These are phyloP conservation scores for Corythornis vintsioides DNA, from an alignment of 2,113 vertebrate genomes.

Conservation along the genomic window DNA sequence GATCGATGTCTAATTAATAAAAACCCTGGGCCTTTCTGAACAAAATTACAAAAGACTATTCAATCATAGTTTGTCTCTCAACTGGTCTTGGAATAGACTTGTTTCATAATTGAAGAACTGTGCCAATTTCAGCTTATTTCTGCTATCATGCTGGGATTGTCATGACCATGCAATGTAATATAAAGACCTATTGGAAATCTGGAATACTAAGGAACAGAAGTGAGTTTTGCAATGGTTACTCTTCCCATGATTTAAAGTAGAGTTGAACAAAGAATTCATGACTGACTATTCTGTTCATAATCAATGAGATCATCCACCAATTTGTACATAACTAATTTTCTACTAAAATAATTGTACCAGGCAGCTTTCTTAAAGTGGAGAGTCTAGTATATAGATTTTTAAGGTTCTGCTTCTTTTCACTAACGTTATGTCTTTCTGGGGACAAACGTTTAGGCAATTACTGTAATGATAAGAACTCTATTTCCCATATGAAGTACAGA, in stretches of 20 bases:
- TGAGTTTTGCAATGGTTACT: slow-evolving; percentile 32
- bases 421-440: slow-evolving; percentile 12
- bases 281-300: slow-evolving; percentile 60
- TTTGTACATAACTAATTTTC: slow-evolving; percentile 45
- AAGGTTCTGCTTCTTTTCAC: slow-evolving; percentile 70
- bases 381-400: background rate
- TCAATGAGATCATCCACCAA: slow-evolving; percentile 34
- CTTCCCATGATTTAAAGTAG: slow-evolving; percentile 47
- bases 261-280: slow-evolving; percentile 44
- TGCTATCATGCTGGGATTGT: background rate
- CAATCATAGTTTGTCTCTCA: background rate
- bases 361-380: slow-evolving; percentile 29
- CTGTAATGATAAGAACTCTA: slow-evolving; percentile 45
- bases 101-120: slow-evolving; percentile 33
- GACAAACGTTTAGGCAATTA: slow-evolving; percentile 58
- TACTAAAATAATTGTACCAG: slow-evolving; percentile 55
- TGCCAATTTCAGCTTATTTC: slow-evolving; percentile 22
- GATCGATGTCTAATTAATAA: background rate
- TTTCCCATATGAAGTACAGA: slow-evolving; percentile 43
- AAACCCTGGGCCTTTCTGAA: background rate
- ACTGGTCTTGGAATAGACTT: background rate
- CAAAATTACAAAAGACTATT: slow-evolving; percentile 15
- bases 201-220: background rate
- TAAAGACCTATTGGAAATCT: slow-evolving; percentile 42
- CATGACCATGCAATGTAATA: slow-evolving; percentile 23